phyloP scores from a whole-genome alignment of 2,888 invertebrate species.

The Pogonocherus hispidulus region DNA sequence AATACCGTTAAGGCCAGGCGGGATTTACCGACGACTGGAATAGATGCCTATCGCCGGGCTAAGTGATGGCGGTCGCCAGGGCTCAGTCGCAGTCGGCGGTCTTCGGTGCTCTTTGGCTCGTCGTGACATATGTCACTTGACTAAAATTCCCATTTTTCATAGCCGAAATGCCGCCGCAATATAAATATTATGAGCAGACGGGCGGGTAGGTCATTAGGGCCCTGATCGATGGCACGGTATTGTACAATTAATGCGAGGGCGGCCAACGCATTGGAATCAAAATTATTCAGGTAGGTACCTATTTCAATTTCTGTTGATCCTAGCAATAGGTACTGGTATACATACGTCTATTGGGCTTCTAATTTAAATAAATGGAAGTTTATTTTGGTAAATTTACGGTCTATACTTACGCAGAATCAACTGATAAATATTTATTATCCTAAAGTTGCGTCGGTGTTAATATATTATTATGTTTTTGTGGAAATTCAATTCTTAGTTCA shows the following conservation, averaged over 20 bases:
- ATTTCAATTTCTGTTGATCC: too few species aligned
- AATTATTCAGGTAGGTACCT: too few species aligned
- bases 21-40: conserved; percentile 39
- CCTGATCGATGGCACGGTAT: conserved; percentile 60
- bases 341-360: too few species aligned
- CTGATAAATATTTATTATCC: too few species aligned
- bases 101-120: conserved; percentile 54
- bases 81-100: conserved; percentile 52
- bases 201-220: conserved; percentile 56
- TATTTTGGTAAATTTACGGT: too few species aligned
- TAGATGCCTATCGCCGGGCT: conserved; percentile 44
- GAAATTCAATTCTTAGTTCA: too few species aligned
- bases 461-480: too few species aligned
- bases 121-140: conserved; percentile 57
- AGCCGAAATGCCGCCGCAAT: conserved; percentile 58
- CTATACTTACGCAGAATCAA: too few species aligned
- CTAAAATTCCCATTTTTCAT: conserved; percentile 62
- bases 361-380: too few species aligned
- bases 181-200: conserved; percentile 64
- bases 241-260: conserved; percentile 52
- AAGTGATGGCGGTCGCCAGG: conserved; percentile 48
- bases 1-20: conserved; percentile 30
- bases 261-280: too few species aligned
- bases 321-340: too few species aligned
- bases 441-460: too few species aligned